Base-by-base conservation (phyloP, 2,797 vertebrate species). In the Macroramphosus scolopax region DNA sequence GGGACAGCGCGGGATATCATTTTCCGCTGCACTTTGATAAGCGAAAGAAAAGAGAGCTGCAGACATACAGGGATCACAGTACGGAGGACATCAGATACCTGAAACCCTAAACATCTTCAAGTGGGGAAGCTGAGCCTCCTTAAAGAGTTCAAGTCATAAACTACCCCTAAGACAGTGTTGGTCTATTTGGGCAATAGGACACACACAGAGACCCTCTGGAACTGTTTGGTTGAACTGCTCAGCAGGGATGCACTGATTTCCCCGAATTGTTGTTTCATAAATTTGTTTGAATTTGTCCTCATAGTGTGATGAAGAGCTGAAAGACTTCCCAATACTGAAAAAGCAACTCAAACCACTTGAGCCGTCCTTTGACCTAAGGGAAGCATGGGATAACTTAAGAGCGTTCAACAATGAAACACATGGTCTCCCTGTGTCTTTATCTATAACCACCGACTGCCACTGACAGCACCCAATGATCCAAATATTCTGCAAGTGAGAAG, bases 391-490 rank as follows among this genome's bases (percentile, higher is more conserved):
- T n/a, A n/a, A n/a, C n/a, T n/a, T n/a, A n/a, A n/a, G n/a, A n/a
- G n/a, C n/a, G n/a, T n/a, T n/a, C n/a, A n/a, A n/a, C n/a, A n/a
- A n/a, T n/a, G n/a, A n/a, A n/a, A n/a, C n/a, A 40, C 31, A 1
- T 35, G 30, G 8, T 17, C 6, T 43, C 17, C 25, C 12, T 1
- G 12, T 16, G 46, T 56, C 25, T 56, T 43, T 53, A 78, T 55
- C 61, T 58, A 5, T 1, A 54, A 30, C 17, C n/a, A n/a, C n/a
- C n/a, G n/a, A n/a, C n/a, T n/a, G n/a, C n/a, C n/a, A n/a, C n/a
- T n/a, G n/a, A n/a, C 28, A 44, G 65, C 35, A 78, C 48, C 13
- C 31, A 33, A 22, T 20, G 31, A 68, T 57, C 35, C 40, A 24
- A 33, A 44, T 58, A 58, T 69, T 63, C 68, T 60, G 29, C 2